Percentiles rank a stretch among this genome's conserved stretches.
These are phyloP conservation scores for Papilio helenus DNA, from an alignment of 1,140 invertebrate genomes.

Conservation along the genomic window DNA sequence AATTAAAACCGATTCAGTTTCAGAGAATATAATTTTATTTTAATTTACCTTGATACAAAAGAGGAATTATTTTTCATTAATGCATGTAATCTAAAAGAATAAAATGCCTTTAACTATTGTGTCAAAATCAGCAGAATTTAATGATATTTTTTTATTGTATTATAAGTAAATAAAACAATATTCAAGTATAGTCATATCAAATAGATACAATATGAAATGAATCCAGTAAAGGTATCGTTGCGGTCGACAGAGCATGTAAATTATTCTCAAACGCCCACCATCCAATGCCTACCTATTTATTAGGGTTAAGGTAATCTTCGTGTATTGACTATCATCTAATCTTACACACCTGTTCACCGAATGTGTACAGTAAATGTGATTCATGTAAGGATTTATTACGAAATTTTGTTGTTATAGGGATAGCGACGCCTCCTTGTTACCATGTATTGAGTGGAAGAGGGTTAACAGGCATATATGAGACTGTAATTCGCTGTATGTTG, in stretches of 20 bases:
- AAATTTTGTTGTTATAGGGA: background rate
- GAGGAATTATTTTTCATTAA: too few species aligned
- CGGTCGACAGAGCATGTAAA: background rate
- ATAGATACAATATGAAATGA: background rate
- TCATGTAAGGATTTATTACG: background rate
- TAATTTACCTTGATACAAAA: background rate
- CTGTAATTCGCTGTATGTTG: too few species aligned
- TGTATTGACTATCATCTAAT: conserved; percentile 17
- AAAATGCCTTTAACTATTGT: too few species aligned
- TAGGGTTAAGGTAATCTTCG: conserved; percentile 22
- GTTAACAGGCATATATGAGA: too few species aligned
- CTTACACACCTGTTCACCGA: conserved; percentile 13
- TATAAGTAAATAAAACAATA: background rate
- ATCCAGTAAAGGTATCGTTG: background rate
- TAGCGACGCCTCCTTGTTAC: too few species aligned
- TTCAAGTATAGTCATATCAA: background rate
- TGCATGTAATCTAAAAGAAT: too few species aligned
- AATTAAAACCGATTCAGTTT: background rate
- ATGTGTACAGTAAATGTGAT: background rate
- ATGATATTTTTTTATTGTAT: too few species aligned
- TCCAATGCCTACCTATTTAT: conserved; percentile 19
- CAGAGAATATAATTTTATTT: background rate
- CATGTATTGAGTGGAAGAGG: too few species aligned
- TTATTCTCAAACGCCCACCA: conserved; percentile 1
- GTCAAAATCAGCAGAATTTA: too few species aligned